Percentiles rank a stretch among this genome's conserved stretches.
These are phyloP conservation scores for Monodelphis domestica DNA, from an alignment of 2,797 vertebrate genomes.

Conservation along the genomic window DNA sequence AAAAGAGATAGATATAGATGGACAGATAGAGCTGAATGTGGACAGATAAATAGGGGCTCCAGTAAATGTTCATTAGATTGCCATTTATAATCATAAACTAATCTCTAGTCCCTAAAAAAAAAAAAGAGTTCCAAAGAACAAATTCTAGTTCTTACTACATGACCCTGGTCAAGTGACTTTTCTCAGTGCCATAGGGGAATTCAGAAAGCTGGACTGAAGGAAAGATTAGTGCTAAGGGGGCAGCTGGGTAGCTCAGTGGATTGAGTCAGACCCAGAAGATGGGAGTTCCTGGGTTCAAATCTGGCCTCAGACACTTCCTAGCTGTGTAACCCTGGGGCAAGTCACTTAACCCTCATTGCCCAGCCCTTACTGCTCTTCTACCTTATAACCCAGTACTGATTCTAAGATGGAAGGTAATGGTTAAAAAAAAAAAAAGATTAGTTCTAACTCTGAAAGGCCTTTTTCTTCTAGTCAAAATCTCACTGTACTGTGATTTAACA, in stretches of 20 bases:
- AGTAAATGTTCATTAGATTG: neutral
- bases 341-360: no score
- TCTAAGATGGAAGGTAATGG: no score
- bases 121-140: neutral
- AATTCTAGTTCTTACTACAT: neutral
- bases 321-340: no score
- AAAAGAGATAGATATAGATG: no score
- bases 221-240: neutral
- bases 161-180: neutral
- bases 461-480: neutral
- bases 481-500: neutral
- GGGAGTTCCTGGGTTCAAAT: no score
- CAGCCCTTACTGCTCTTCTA: no score
- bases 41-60: neutral
- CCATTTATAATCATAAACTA: neutral
- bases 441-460: neutral
- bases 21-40: neutral
- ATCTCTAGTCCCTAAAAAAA: neutral
- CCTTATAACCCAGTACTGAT: no score
- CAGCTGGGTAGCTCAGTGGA: no score
- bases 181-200: neutral
- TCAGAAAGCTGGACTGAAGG: neutral
- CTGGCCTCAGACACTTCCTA: no score
- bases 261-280: no score
- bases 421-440: no score